Evolutionary conservation across 1,140 invertebrate species (phyloP).

Genomic region (Anadara kagoshimensis): DNA sequence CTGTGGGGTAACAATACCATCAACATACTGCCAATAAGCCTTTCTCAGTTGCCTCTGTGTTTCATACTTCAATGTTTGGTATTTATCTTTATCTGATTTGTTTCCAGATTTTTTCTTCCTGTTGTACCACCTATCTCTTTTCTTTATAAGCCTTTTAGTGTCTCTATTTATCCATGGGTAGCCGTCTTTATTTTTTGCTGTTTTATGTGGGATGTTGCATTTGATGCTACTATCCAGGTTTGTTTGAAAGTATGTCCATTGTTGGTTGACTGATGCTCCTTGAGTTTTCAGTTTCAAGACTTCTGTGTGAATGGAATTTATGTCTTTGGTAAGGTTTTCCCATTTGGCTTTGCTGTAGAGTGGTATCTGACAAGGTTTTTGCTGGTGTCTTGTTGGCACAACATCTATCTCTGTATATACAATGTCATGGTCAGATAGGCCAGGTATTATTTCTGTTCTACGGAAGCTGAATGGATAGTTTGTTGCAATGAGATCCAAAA

Average conservation of each 20-base stretch:
- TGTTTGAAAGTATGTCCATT: conserved; percentile 1
- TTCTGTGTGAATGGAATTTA: no score
- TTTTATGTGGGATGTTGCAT: conserved; percentile 26
- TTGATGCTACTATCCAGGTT: conserved; percentile 7
- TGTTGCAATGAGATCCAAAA: conserved; percentile 9
- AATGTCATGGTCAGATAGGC: conserved; percentile 23
- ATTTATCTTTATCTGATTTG: no score
- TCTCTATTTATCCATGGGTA: conserved; percentile 18
- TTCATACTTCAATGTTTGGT: no score
- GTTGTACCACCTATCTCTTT: conserved; percentile 12
- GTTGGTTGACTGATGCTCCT: neutral
- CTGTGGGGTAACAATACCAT: no score
- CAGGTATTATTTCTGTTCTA: conserved; percentile 13
- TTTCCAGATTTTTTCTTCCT: no score
- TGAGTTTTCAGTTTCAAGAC: neutral
- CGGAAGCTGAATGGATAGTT: conserved; percentile 15
- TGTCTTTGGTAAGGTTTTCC: conserved; percentile 9
- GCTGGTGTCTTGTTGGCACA: no score
- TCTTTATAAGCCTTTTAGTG: neutral
- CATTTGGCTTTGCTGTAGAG: conserved; percentile 36
- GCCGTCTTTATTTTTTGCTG: no score
- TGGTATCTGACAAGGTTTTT: conserved; percentile 12
- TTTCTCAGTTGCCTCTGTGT: no score
- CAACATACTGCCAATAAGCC: no score
- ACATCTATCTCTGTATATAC: conserved; percentile 8